Evolutionary conservation across 2,797 vertebrate species (phyloP).

Genomic region (Enteromius radiatus): DNA sequence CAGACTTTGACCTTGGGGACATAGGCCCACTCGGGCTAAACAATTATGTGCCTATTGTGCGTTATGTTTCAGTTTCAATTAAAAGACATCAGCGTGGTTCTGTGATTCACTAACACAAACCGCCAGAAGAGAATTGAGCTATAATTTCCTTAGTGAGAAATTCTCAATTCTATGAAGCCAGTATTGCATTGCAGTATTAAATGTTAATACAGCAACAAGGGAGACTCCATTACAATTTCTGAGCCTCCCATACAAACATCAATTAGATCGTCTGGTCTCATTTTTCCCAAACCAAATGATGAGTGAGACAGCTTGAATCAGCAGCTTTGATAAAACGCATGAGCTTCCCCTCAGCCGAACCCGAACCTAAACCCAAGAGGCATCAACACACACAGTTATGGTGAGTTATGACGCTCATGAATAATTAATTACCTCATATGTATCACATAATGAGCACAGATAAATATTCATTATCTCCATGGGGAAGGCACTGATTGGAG

Average conservation of each 20-base stretch:
- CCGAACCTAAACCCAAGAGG: slow-evolving; percentile 37
- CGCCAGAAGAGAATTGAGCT: neutral
- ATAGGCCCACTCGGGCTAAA: neutral
- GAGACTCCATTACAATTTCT: slow-evolving; percentile 28
- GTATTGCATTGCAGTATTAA: slow-evolving; percentile 4
- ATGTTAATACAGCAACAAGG: slow-evolving; percentile 26
- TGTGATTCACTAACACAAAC: neutral
- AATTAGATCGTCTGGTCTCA: slow-evolving; percentile 27
- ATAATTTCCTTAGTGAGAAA: slow-evolving; percentile 21
- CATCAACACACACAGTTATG: slow-evolving; percentile 34
- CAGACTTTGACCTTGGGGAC: neutral
- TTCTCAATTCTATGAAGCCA: neutral
- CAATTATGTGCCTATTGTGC: slow-evolving; percentile 21
- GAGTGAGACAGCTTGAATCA: slow-evolving; percentile 31
- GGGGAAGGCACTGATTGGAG: slow-evolving; percentile 36
- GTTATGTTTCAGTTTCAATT: slow-evolving; percentile 7
- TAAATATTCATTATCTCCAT: slow-evolving; percentile 49
- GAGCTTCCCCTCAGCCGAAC: neutral
- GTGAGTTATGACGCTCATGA: slow-evolving; percentile 37
- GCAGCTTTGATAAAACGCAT: slow-evolving; percentile 4
- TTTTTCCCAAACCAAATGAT: slow-evolving; percentile 3
- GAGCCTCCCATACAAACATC: slow-evolving; percentile 31
- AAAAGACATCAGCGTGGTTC: neutral
- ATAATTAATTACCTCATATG: slow-evolving; percentile 45
- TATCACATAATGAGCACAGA: slow-evolving; percentile 36